These are phyloP conservation scores for Psilopsiagon aymara DNA, from an alignment of 2,113 vertebrate genomes.

Conservation along the genomic window DNA sequence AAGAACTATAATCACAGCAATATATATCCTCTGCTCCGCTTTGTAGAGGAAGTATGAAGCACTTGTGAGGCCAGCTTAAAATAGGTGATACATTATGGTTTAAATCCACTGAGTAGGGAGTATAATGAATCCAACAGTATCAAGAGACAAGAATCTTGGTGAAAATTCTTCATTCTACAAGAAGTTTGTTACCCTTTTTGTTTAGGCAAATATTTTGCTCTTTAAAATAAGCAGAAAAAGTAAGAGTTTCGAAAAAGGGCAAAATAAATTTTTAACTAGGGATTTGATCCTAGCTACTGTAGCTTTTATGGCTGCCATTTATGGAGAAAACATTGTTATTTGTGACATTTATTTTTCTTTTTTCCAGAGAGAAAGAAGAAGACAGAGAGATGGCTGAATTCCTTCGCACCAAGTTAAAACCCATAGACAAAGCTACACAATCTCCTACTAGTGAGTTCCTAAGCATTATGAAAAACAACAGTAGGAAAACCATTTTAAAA, in stretches of 20 bases:
- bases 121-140: not conserved
- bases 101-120: not conserved
- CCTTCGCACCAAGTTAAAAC: conserved; percentile 92
- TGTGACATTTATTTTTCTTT: not conserved
- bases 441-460: conserved; percentile 84
- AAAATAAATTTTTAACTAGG: not conserved
- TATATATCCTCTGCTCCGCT: not conserved
- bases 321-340: not conserved
- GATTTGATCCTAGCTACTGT: not conserved
- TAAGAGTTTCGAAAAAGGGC: not conserved
- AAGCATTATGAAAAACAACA: not conserved
- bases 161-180: not conserved
- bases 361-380: conserved; percentile 91
- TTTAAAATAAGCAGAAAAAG: not conserved
- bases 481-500: not conserved
- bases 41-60: not conserved
- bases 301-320: not conserved
- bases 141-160: not conserved
- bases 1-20: not conserved
- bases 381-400: conserved; percentile 98
- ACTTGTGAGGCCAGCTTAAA: not conserved
- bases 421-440: conserved; percentile 87
- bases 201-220: not conserved
- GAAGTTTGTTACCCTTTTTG: not conserved
- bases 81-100: not conserved